Evolutionary conservation across 2,888 invertebrate genomes (phyloP).

Genomic region (Parapristionchus giblindavisi): DNA sequence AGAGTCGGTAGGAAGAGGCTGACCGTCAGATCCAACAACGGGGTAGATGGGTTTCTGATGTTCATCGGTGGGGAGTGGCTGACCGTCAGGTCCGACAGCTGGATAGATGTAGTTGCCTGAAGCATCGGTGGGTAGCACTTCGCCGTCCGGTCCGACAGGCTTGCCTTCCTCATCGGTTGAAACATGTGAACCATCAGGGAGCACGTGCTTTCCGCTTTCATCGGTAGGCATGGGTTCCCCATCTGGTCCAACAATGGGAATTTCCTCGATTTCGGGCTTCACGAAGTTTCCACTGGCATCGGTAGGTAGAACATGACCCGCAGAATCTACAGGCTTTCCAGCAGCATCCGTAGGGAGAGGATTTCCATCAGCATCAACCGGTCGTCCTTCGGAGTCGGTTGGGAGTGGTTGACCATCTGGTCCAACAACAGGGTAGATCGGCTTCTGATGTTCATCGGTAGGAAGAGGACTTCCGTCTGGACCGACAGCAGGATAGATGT

Average conservation of each 20-base stretch:
- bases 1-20: too few relatives aligned
- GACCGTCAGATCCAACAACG: too few relatives aligned
- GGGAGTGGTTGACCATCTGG: constrained; percentile 49
- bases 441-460: constrained; percentile 43
- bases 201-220: constrained; percentile 10
- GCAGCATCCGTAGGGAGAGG: constrained; percentile 28
- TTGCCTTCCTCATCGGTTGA: constrained; percentile 46
- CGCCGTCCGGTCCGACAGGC: too few relatives aligned
- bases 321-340: constrained; percentile 35
- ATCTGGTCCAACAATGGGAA: constrained; percentile 27
- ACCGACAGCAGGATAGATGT: too few relatives aligned
- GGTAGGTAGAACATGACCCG: constrained; percentile 6
- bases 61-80: too few relatives aligned
- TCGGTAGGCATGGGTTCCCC: constrained; percentile 36
- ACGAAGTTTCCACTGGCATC: constrained; percentile 43
- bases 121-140: too few relatives aligned
- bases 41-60: too few relatives aligned
- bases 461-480: too few relatives aligned
- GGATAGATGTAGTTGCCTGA: too few relatives aligned
- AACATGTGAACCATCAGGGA: constrained; percentile 36
- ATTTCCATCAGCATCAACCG: constrained; percentile 24
- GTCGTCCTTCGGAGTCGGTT: constrained; percentile 45
- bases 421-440: constrained; percentile 40
- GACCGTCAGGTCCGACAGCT: too few relatives aligned
- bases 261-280: constrained; percentile 39